phyloP scores from a whole-genome alignment of 2,113 vertebrate genomes.

The Cygnus buccinator region DNA sequence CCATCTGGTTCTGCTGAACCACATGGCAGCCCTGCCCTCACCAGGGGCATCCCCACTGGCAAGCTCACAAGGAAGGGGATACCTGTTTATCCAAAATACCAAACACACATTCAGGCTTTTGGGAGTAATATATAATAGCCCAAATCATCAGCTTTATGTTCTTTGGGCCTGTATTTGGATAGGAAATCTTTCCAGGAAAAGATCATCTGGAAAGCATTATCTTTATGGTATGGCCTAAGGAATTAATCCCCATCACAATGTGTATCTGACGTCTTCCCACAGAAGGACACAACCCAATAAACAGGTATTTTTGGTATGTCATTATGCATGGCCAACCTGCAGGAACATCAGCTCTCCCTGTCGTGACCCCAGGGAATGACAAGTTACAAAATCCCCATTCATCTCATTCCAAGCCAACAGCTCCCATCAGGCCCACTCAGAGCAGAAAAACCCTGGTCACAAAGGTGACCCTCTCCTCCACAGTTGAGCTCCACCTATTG shows the following conservation, averaged over 20 bases:
- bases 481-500: neutral
- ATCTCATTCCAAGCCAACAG: neutral
- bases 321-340: neutral
- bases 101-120: neutral
- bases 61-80: neutral
- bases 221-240: neutral
- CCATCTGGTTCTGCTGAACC: neutral
- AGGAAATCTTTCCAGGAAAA: constrained; percentile 5
- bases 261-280: neutral
- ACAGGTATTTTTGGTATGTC: neutral
- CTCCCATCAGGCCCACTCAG: neutral
- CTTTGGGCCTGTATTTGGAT: neutral
- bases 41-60: neutral
- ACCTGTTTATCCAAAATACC: neutral
- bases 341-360: constrained; percentile 5
- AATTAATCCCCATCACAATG: neutral
- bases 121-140: neutral
- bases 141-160: neutral
- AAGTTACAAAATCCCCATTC: neutral
- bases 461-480: neutral
- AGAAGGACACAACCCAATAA: neutral
- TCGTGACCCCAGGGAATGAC: neutral
- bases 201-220: neutral
- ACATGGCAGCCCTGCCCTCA: neutral
- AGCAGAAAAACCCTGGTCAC: neutral